Percentiles rank a stretch among this genome's conserved stretches.
phyloP scores from a whole-genome alignment of 1,140 invertebrate genomes.

The Lucilia cuprina region DNA sequence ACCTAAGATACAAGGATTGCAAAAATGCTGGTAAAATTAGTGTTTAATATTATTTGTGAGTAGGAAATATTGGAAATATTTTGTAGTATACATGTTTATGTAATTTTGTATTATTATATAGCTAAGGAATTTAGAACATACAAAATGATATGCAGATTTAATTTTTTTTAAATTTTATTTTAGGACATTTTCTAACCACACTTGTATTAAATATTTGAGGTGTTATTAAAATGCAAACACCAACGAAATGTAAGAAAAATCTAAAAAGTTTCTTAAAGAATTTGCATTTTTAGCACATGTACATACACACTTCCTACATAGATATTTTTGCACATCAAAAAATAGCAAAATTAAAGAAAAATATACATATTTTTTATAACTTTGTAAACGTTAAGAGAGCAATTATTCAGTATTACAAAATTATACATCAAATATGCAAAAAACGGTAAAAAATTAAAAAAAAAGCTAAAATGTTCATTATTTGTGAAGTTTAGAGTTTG shows the following conservation, averaged over 20 bases:
- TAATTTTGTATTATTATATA: background rate
- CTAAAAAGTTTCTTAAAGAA: background rate
- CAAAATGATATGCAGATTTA: background rate
- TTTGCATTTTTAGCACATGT: background rate
- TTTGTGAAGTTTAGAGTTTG: background rate
- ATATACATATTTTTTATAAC: background rate
- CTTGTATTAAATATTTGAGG: slow-evolving; percentile 14
- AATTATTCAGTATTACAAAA: slow-evolving; percentile 9
- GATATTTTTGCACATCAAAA: background rate
- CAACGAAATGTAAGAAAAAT: background rate
- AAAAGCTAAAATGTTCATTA: background rate
- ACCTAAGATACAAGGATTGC: too few relatives aligned
- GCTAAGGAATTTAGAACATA: background rate
- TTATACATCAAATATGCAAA: background rate
- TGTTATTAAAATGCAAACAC: slow-evolving; percentile 28
- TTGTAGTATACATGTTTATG: background rate
- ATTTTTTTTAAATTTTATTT: background rate
- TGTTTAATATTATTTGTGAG: too few relatives aligned
- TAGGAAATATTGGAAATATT: too few relatives aligned
- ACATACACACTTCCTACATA: background rate
- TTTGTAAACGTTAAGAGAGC: slow-evolving; percentile 27
- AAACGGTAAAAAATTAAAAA: background rate
- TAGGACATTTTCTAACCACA: background rate
- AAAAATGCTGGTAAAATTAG: too few relatives aligned
- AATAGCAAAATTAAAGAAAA: background rate